A percentile compares a stretch with the other conserved stretches of the same genome.
phyloP scores from a whole-genome alignment of 2,797 vertebrate species.

The Pogoniulus pusillus region DNA sequence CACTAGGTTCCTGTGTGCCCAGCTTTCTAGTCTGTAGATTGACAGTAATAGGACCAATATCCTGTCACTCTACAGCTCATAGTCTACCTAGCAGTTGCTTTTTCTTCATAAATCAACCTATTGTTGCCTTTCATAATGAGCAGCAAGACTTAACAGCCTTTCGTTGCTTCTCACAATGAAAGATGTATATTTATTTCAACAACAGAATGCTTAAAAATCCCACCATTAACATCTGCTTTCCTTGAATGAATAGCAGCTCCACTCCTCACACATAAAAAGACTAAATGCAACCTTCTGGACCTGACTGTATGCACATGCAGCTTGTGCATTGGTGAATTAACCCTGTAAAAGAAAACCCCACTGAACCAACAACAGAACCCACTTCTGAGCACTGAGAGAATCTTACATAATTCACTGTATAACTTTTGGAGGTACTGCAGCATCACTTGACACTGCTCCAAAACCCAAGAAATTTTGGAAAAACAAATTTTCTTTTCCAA shows the following conservation, averaged over 20 bases:
- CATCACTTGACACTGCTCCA: neutral
- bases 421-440: neutral
- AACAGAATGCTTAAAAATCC: slow-evolving; percentile 68
- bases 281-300: slow-evolving; percentile 32
- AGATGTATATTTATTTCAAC: slow-evolving; percentile 63
- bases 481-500: too few species aligned
- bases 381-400: neutral
- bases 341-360: neutral
- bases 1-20: too few species aligned
- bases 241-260: slow-evolving; percentile 61
- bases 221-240: slow-evolving; percentile 71
- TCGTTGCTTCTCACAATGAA: slow-evolving; percentile 70
- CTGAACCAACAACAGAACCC: neutral
- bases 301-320: neutral
- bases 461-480: neutral
- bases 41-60: slow-evolving; percentile 33
- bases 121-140: slow-evolving; percentile 78
- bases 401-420: neutral
- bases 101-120: slow-evolving; percentile 79
- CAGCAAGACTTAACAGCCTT: slow-evolving; percentile 81
- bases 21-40: neutral
- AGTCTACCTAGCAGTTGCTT: slow-evolving; percentile 73
- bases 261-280: slow-evolving; percentile 40
- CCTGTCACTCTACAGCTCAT: neutral
- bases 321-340: neutral